phyloP scores from a whole-genome alignment of 2,797 vertebrate species.

The Peromyscus attwateri region DNA sequence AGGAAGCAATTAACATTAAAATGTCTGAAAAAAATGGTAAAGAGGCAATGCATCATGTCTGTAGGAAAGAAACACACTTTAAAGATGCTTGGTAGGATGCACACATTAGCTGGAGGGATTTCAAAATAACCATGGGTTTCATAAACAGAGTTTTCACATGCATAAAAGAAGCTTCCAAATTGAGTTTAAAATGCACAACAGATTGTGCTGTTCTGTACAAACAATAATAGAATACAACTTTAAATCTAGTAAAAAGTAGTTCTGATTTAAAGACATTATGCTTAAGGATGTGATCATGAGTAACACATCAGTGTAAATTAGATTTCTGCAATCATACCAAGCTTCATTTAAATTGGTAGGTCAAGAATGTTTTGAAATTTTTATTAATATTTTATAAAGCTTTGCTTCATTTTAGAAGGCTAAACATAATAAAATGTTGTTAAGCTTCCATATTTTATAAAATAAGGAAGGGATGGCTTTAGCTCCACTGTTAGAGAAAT shows the following conservation, averaged over 20 bases:
- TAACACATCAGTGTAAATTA: neutral
- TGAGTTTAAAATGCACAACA: neutral
- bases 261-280: neutral
- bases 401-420: neutral
- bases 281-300: neutral
- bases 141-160: neutral
- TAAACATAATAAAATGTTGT: neutral
- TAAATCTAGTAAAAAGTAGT: neutral
- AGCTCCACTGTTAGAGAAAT: neutral
- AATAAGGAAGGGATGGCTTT: neutral
- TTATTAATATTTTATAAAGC: neutral
- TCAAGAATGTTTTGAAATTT: conserved; percentile 13
- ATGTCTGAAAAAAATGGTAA: neutral
- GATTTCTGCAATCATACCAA: neutral
- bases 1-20: conserved; percentile 42
- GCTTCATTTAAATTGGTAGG: conserved; percentile 6
- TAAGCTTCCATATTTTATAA: neutral
- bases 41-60: neutral
- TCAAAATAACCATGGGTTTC: neutral
- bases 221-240: neutral
- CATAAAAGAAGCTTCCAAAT: neutral
- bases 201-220: neutral
- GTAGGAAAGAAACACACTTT: neutral
- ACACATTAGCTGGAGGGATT: neutral
- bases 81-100: neutral